Base-by-base conservation (phyloP, 2,888 invertebrate species). In the Acrocera orbiculus region DNA sequence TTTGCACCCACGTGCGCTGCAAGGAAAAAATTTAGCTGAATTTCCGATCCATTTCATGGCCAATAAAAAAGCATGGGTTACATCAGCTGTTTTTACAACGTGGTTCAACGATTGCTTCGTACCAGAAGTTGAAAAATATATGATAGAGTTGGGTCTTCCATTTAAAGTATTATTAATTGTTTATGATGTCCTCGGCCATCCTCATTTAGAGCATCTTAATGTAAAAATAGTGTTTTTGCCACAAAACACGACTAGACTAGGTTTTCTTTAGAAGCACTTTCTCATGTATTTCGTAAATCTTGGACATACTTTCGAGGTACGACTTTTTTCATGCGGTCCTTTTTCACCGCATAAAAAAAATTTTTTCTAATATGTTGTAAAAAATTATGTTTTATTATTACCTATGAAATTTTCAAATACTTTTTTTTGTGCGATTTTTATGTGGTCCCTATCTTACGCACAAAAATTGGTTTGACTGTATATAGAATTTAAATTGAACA, bases 11-110 rank as follows among this genome's bases (percentile, higher is more conserved):
- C 42, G 48, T 17, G 45, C 47, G 25, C 34, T 51, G 33, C 48
- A 49, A 37, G 35, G 38, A 27, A 37, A 40, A 29, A 40, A 43
- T 39, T 41, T 42, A 32, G 37, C 38, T 28, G 37, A 36, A 23
- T 42, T 50, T 30, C 45, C 45, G 15, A 46, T 49, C 32, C 37
- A 45, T 36, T 49, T 44, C 46, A 46, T 38, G 37, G 39, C 42
- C 16, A 51, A 48, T 40, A 39, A 36, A 36, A 48, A 47, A 41
- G 44, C 44, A 27, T 47, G 47, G 41, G 43, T 47, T 19, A 45
- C 43, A 14, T 14, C 37, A 14, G 19, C 29, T 19, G 6, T 41
- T 16, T 46, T 46, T 36, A 40, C 8, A 32, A 36, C 41, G 27
- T 46, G 43, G 43, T 47, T 44, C 30, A 27, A 35, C 22, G 35